Evolutionary conservation across 2,888 invertebrate species (phyloP), one percentile per base, ranked within the genome.

Genomic region (Plagodis pulveraria): DNA sequence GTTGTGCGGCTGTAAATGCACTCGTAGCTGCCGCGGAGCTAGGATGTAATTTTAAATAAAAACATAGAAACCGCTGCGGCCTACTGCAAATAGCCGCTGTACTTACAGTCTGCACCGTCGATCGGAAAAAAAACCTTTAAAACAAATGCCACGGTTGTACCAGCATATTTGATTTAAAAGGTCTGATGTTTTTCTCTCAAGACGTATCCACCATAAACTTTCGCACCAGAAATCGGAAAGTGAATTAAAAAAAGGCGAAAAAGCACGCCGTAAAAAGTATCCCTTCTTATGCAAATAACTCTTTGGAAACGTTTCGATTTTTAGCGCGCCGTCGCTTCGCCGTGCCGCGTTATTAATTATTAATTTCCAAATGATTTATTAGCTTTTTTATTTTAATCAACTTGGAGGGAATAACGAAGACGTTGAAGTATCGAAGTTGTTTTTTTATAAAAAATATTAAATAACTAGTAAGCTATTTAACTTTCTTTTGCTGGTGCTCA

Each of bases 321-420:
- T 78, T 76, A 77, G 74, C 80, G 73, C 69, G 38, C 83, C 81
- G 83, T 83, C 86, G 81, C 83, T 64, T 74, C 77, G 74, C 72
- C 70, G 75, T 76, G 81, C 78, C 77, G 69, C 78, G 70, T 71
- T 84, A 87, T 89, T 88, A 87, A 90, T 91, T 90, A 91, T 91
- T 91, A 91, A 92, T 91, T 91, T 78, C 79, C 82, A 77, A 87
- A 86, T 90, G 90, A 92, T 91, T 91, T 91, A 91, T 91, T 85
- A 85, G 74, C 78, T 76, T 77, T 76, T 77, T 75, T 76, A 47
- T 51, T 59, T 61, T 61, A 56, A 60, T 60, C 60, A 56, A 56
- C 56, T 42, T 36, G 40, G 56, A 56, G 54, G 50, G 43, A 51
- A 38, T 35, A 51, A 56, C 40, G 56, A 43, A 52, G 43, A 55